phyloP scores from a whole-genome alignment of 2,113 vertebrate genomes.

The Tachycineta bicolor region DNA sequence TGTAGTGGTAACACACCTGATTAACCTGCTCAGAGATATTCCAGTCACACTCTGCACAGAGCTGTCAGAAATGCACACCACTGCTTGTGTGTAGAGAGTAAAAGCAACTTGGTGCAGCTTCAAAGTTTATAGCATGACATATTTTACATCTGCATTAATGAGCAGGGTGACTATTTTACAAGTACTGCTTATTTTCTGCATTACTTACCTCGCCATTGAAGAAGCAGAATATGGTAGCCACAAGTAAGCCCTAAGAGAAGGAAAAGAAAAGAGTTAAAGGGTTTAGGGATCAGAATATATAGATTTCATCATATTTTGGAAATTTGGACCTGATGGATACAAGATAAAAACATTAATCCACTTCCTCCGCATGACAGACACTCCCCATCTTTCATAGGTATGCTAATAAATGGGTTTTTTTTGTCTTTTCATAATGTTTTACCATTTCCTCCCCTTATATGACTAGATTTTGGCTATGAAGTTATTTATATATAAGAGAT shows the following conservation, averaged over 20 bases:
- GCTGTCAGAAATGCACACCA: background rate
- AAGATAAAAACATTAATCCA: background rate
- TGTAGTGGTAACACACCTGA: background rate
- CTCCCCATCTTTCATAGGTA: background rate
- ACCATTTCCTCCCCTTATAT: background rate
- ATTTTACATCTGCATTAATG: background rate
- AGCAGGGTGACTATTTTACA: background rate
- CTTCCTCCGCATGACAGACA: background rate
- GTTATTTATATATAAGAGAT: background rate
- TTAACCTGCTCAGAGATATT: background rate
- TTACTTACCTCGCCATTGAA: conserved; percentile 93
- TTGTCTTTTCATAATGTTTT: background rate
- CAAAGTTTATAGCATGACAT: fast-evolving
- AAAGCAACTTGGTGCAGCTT: background rate
- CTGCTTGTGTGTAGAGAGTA: background rate
- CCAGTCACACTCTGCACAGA: background rate
- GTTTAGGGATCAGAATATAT: background rate
- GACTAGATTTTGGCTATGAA: background rate
- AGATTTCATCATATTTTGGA: background rate
- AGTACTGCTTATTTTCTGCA: background rate
- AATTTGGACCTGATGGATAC: background rate
- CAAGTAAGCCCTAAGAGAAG: conserved; percentile 88
- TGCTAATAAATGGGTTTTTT: background rate
- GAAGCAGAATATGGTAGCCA: conserved; percentile 97
- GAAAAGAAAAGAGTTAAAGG: background rate